Evolutionary conservation across 2,888 invertebrate species (phyloP).

Genomic region (Spodoptera littoralis): DNA sequence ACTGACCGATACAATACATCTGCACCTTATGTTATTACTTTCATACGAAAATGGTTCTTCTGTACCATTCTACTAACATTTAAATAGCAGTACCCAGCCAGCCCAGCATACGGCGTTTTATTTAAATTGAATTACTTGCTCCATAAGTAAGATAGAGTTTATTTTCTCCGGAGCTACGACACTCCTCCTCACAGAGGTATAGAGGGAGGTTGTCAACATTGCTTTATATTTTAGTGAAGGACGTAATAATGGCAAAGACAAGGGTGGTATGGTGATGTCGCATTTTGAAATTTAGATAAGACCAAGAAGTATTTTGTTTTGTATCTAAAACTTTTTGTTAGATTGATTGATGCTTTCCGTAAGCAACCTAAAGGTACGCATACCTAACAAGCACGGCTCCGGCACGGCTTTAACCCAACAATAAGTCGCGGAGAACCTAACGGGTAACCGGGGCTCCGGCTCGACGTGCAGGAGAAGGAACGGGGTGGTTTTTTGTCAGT

Average conservation of each 20-base stretch:
- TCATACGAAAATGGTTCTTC: slow-evolving; percentile 15
- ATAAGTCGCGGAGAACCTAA: too few species aligned
- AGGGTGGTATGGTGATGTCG: neutral
- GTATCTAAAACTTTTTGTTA: neutral
- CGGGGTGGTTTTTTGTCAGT: too few species aligned
- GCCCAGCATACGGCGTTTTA: slow-evolving; percentile 52
- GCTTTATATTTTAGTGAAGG: slow-evolving; percentile 20
- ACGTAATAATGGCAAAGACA: slow-evolving; percentile 6
- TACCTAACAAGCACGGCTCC: too few species aligned
- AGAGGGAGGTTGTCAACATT: slow-evolving; percentile 15
- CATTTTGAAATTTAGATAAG: too few species aligned
- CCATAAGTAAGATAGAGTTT: slow-evolving; percentile 36
- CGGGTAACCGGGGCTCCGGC: too few species aligned
- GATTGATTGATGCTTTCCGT: too few species aligned
- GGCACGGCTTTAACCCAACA: too few species aligned
- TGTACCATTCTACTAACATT: slow-evolving; percentile 5
- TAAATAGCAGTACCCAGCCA: slow-evolving; percentile 24
- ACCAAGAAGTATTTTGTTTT: neutral
- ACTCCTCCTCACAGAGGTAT: neutral
- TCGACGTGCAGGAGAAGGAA: too few species aligned
- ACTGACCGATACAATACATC: too few species aligned
- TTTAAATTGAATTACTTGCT: slow-evolving; percentile 52
- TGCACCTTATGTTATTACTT: too few species aligned
- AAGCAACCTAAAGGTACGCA: too few species aligned
- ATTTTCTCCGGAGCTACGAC: slow-evolving; percentile 14